Conservation (phyloP, 2,797 vertebrate genomes). For the Philypnodon macrostomus region DNA sequence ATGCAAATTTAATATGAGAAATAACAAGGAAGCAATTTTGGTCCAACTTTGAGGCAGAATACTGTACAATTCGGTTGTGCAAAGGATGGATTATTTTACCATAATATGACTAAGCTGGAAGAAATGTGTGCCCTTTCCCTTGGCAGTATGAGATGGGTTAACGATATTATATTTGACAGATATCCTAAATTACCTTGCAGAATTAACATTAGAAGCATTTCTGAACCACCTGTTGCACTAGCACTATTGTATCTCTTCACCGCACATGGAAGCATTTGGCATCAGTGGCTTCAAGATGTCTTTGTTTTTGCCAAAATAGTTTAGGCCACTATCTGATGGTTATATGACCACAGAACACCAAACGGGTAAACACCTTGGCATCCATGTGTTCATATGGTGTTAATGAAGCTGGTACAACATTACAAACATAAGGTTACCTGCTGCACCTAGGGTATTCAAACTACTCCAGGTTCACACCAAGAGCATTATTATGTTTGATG, state of each 20-base stretch:
- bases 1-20: slow-evolving; percentile 49
- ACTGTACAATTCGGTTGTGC: slow-evolving; percentile 25
- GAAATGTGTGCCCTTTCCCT: slow-evolving; percentile 28
- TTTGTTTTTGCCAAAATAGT: slow-evolving; percentile 3
- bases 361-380: neutral
- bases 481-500: no score
- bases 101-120: slow-evolving; percentile 19
- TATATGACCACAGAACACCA: neutral
- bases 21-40: slow-evolving; percentile 34
- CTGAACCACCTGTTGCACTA: slow-evolving; percentile 1
- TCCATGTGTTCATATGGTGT: neutral
- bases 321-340: neutral
- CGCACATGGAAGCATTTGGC: neutral
- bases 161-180: slow-evolving; percentile 20
- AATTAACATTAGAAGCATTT: neutral
- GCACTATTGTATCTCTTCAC: neutral
- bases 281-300: neutral
- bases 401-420: neutral
- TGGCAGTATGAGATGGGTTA: slow-evolving; percentile 18
- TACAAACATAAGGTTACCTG: neutral
- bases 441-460: no score
- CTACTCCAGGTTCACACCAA: no score
- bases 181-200: slow-evolving; percentile 11
- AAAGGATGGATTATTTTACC: slow-evolving; percentile 20
- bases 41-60: slow-evolving; percentile 16